Percentiles rank a stretch among this genome's conserved stretches.
Conservation (phyloP, 2,888 invertebrate genomes). For the Coelinius sp. region DNA sequence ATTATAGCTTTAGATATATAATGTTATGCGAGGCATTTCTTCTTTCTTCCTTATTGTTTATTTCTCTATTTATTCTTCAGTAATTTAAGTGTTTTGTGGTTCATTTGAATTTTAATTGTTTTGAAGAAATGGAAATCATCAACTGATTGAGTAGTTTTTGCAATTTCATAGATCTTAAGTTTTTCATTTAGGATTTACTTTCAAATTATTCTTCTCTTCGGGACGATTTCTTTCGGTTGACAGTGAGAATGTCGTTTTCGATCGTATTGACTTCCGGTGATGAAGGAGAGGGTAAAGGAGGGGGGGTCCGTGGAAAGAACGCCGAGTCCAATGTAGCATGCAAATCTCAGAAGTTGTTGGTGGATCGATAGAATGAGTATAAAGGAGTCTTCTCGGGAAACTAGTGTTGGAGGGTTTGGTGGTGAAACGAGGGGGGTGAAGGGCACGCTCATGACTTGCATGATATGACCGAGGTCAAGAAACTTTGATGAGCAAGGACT, state of each 20-base stretch:
- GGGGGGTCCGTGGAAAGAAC: neutral
- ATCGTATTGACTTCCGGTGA: neutral
- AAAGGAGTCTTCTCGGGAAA: neutral
- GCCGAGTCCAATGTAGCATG: slow-evolving; percentile 49
- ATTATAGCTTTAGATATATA: neutral
- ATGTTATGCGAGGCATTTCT: neutral
- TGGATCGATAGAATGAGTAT: slow-evolving; percentile 62
- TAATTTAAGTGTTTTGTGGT: neutral
- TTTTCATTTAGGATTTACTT: too few relatives aligned
- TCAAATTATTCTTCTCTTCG: neutral
- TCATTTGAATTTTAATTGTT: neutral
- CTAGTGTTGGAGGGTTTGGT: neutral
- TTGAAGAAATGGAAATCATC: neutral
- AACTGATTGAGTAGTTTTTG: too few relatives aligned
- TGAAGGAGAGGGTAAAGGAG: neutral
- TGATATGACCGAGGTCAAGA: slow-evolving; percentile 36
- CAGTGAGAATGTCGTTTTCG: slow-evolving; percentile 10
- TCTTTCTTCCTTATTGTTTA: neutral
- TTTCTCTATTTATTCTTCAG: neutral
- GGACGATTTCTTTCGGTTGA: neutral
- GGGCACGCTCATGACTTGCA: slow-evolving; percentile 28
- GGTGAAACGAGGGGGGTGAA: slow-evolving; percentile 6
- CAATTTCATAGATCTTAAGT: too few relatives aligned
- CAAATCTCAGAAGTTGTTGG: slow-evolving; percentile 57
- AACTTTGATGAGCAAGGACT: slow-evolving; percentile 29